Base-by-base conservation (phyloP, 1,140 invertebrate species). In the Aphaenogaster floridana region DNA sequence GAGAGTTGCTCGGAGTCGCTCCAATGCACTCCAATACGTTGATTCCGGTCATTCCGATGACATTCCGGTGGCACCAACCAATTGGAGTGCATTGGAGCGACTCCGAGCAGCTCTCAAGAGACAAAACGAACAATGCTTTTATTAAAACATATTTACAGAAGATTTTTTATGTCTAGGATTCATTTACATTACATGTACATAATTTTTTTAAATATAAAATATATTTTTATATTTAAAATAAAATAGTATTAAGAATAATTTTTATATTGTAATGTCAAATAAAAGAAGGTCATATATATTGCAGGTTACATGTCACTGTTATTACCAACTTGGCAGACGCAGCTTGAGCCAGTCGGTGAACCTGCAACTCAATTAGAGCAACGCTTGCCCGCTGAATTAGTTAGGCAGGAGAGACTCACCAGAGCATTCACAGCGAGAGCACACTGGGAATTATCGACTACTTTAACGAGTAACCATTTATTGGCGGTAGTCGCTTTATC, bases 381-480 rank as follows among this genome's bases (percentile, higher is more conserved):
- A 42, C 96, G 96, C 79, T 95, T 99, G 57, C 98, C 98, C 0
- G 96, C 96, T 2, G 98, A 98, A 92, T 91, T 98, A 90, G 95
- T 98, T 0, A 94, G 96, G 1, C 96, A 98, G 93, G 98, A 98
- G 95, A 97, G 97, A 72, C 93, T 98, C 11, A 98, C 98, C 1
- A 96, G 97, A 79, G 96, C 97, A 7, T 99, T 99, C 94, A 98
- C 98, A 0, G 97, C 97, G 2, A 97, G 97, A 81, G 97, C 98
- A 2, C 98, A 99, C 93, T 99, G 99, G 99, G 98, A 99, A 95
- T 96, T 99, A 21, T 99, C 98, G 72, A 98, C 98, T 9, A 98
- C 98, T 0, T 94, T 99, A 17, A 99, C 99, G 0, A 99, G 98
- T 4, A 99, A 99, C 94, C 99, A 99, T 95, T 96, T 99, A 45